Conservation (phyloP, 2,797 vertebrate genomes). For the Microctenopoma lineatum region DNA sequence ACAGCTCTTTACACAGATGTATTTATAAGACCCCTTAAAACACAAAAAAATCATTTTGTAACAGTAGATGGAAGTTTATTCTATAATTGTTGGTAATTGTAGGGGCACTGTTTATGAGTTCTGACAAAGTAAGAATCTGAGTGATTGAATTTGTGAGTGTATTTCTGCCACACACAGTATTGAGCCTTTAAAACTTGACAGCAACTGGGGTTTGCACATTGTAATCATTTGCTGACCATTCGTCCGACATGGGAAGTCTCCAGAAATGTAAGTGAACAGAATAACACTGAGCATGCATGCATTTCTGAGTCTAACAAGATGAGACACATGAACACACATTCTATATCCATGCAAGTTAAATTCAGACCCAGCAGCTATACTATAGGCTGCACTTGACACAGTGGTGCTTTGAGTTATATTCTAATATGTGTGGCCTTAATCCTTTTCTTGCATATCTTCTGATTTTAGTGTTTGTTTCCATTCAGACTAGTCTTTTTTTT, state of each 20-base stretch:
- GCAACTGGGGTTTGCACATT: constrained; percentile 42
- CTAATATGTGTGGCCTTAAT: background rate
- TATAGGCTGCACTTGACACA: background rate
- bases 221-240: constrained; percentile 51
- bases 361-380: background rate
- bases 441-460: too few relatives aligned
- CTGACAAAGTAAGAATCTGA: constrained; percentile 70
- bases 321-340: constrained; percentile 8
- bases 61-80: constrained; percentile 80
- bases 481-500: too few relatives aligned
- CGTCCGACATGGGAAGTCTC: constrained; percentile 10
- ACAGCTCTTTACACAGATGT: constrained; percentile 70
- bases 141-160: constrained; percentile 71
- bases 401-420: background rate
- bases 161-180: constrained; percentile 56
- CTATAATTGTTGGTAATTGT: constrained; percentile 81
- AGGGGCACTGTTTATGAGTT: constrained; percentile 74
- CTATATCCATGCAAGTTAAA: background rate
- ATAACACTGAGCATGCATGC: constrained; percentile 28
- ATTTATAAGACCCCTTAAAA: constrained; percentile 70
- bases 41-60: constrained; percentile 78
- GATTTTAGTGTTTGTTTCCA: too few relatives aligned
- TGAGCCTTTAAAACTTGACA: constrained; percentile 73
- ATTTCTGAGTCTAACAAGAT: constrained; percentile 20
- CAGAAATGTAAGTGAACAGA: constrained; percentile 6